A percentile compares a stretch with the other conserved stretches of the same genome.
Evolutionary conservation across 2,888 invertebrate species (phyloP).

Genomic region (Phortica magna): DNA sequence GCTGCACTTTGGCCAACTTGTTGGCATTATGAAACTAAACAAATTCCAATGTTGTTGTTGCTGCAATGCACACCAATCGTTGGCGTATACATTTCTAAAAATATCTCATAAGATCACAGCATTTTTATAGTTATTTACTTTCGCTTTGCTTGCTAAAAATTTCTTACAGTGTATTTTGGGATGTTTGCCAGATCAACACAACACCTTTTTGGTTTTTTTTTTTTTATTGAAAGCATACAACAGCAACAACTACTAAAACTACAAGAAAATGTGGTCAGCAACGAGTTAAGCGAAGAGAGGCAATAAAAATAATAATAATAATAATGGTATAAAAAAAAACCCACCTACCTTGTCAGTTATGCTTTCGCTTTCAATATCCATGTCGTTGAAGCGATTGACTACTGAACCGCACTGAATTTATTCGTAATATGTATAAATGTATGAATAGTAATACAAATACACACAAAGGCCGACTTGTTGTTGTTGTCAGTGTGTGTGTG

Average conservation of each 20-base stretch:
- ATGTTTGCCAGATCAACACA: slow-evolving; percentile 36
- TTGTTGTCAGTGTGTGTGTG: background rate
- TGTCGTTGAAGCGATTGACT: slow-evolving; percentile 31
- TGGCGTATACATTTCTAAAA: slow-evolving; percentile 11
- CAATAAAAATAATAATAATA: slow-evolving; percentile 31
- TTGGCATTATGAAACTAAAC: background rate
- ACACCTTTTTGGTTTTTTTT: slow-evolving; percentile 36
- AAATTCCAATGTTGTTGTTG: background rate
- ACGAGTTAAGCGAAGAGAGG: slow-evolving; percentile 35
- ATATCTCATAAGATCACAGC: background rate
- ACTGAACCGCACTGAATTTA: slow-evolving; percentile 32
- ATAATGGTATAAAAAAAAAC: slow-evolving; percentile 56
- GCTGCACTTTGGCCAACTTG: slow-evolving; percentile 21
- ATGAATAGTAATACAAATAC: slow-evolving; percentile 11
- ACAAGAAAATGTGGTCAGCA: slow-evolving; percentile 41
- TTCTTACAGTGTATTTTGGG: slow-evolving; percentile 28
- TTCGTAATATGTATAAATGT: slow-evolving; percentile 32
- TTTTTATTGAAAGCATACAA: slow-evolving; percentile 14
- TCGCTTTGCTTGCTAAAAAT: background rate
- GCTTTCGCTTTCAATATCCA: slow-evolving; percentile 75
- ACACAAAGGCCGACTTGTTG: background rate
- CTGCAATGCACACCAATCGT: background rate
- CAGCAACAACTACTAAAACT: slow-evolving; percentile 45
- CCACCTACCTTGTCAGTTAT: slow-evolving; percentile 76
- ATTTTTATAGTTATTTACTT: background rate